Percentiles rank a stretch among this genome's conserved stretches.
phyloP scores from a whole-genome alignment of 2,797 vertebrate species.

The Naso thynnoides region DNA sequence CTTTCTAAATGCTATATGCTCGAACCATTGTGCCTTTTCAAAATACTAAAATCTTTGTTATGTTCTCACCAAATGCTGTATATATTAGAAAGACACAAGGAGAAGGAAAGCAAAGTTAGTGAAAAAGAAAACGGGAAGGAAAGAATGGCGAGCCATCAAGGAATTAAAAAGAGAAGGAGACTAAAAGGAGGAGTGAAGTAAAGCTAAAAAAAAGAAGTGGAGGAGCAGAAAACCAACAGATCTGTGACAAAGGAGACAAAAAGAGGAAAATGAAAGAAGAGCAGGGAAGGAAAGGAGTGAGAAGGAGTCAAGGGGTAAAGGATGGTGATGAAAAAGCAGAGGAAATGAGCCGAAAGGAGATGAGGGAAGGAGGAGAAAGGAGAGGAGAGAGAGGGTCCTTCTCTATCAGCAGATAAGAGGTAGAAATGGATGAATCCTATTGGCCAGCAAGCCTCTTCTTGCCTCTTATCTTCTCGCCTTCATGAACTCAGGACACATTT shows the following conservation, averaged over 20 bases:
- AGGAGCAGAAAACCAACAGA: constrained; percentile 29
- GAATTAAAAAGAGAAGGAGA: neutral
- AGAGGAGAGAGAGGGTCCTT: constrained; percentile 46
- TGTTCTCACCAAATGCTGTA: neutral
- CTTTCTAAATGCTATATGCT: neutral
- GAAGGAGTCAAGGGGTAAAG: constrained; percentile 27
- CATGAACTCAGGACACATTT: constrained; percentile 77
- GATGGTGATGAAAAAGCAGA: constrained; percentile 50
- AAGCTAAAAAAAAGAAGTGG: neutral
- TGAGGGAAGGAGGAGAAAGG: constrained; percentile 15
- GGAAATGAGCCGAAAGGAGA: constrained; percentile 20
- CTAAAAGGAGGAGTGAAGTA: neutral
- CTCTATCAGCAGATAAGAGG: constrained; percentile 82
- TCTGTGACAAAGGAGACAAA: constrained; percentile 21
- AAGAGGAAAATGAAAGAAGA: constrained; percentile 28
- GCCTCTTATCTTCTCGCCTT: constrained; percentile 80
- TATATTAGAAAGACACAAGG: neutral
- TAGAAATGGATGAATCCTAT: constrained; percentile 82
- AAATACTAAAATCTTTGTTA: neutral
- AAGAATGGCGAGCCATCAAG: neutral
- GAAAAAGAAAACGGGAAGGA: neutral
- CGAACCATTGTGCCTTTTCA: neutral
- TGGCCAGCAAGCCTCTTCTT: constrained; percentile 60
- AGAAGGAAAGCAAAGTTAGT: neutral
- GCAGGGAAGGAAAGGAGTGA: constrained; percentile 3